A percentile compares a stretch with the other conserved stretches of the same genome.
These are phyloP conservation scores for Platysternon megacephalum DNA, from an alignment of 2,113 vertebrate genomes.

Conservation along the genomic window DNA sequence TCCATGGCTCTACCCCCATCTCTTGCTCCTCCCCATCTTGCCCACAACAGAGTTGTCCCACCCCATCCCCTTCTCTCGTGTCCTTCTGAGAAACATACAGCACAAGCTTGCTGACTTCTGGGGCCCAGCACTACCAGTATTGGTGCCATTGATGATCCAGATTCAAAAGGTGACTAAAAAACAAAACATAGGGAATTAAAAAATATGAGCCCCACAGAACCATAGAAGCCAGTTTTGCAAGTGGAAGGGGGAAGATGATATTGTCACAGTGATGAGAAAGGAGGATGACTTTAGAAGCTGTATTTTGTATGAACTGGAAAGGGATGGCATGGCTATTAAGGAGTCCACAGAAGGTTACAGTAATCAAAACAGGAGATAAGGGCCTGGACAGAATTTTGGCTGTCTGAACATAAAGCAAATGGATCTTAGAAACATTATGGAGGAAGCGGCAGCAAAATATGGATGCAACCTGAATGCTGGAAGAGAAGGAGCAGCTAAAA, in stretches of 20 bases:
- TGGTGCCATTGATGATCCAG: neutral
- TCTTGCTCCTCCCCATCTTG: neutral
- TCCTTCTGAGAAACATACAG: neutral
- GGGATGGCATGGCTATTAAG: neutral
- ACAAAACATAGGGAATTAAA: neutral
- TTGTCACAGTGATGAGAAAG: neutral
- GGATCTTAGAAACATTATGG: neutral
- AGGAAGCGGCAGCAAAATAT: neutral
- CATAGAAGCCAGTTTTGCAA: neutral
- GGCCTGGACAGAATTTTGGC: neutral
- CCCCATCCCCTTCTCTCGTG: neutral
- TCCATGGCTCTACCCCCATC: neutral
- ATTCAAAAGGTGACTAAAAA: neutral
- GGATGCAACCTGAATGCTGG: neutral
- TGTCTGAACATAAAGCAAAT: neutral
- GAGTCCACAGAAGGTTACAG: neutral
- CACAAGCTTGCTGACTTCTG: neutral
- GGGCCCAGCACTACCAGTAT: neutral
- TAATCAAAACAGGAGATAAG: neutral
- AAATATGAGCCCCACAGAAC: neutral
- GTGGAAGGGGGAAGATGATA: neutral
- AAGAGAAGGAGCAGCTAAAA: neutral
- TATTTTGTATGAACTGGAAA: neutral
- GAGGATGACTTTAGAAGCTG: neutral
- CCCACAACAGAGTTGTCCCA: neutral